Conservation (phyloP, 1,140 invertebrate species). For the Colletes latitarsis region DNA sequence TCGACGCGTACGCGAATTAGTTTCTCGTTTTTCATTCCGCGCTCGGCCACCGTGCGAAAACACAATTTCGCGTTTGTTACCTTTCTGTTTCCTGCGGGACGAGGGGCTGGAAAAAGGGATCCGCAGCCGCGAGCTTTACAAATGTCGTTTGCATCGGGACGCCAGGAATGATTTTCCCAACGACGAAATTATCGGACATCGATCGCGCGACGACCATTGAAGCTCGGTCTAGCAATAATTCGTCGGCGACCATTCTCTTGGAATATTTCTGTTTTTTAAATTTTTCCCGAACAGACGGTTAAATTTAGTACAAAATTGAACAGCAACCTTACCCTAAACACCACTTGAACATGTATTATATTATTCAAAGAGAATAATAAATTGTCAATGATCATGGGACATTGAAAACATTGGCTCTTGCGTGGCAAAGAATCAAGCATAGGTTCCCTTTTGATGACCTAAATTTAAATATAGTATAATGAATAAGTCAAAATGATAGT, state of each 20-base stretch:
- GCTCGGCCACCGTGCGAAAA: background rate
- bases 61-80: background rate
- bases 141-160: background rate
- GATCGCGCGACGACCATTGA: background rate
- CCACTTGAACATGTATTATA: no score
- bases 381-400: no score
- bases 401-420: no score
- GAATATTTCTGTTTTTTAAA: background rate
- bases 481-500: no score
- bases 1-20: background rate
- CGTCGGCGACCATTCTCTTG: background rate
- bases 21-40: background rate
- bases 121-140: background rate
- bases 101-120: background rate
- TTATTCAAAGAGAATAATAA: no score
- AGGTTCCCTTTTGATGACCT: no score
- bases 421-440: no score
- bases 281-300: background rate
- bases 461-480: no score
- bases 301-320: no score
- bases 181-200: slow-evolving; percentile 15
- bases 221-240: background rate
- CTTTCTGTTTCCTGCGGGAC: background rate
- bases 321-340: no score
- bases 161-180: slow-evolving; percentile 2